These are phyloP conservation scores for Stichodactyla mertensii DNA, from an alignment of 64 coral and sea anemone genomes.

Conservation along the genomic window DNA sequence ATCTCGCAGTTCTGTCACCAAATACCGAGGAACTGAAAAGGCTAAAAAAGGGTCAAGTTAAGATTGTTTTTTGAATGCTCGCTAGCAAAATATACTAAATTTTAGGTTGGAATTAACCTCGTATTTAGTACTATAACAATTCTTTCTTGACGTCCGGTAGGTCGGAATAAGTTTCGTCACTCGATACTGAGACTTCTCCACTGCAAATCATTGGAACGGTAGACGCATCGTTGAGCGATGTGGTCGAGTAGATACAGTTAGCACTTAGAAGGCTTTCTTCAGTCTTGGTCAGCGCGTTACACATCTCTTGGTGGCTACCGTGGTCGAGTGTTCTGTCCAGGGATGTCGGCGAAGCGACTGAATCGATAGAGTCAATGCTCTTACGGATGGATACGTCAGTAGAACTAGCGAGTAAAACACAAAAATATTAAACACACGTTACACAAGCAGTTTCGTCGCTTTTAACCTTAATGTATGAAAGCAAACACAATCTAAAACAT, in stretches of 20 bases:
- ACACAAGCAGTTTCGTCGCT: neutral
- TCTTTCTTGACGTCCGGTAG: neutral
- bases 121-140: neutral
- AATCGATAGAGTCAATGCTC: slow-evolving; percentile 37
- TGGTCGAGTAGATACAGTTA: slow-evolving; percentile 4
- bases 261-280: slow-evolving; percentile 10
- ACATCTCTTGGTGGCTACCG: neutral
- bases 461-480: neutral
- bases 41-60: neutral
- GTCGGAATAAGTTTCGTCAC: neutral
- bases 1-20: neutral
- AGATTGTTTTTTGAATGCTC: neutral
- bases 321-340: neutral
- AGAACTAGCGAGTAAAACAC: slow-evolving; percentile 29
- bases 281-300: neutral
- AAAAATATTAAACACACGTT: neutral
- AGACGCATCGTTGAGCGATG: neutral
- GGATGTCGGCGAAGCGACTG: neutral
- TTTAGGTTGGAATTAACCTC: neutral
- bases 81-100: neutral
- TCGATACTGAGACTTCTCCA: neutral
- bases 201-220: neutral
- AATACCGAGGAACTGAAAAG: neutral
- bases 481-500: neutral
- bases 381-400: slow-evolving; percentile 28